phyloP scores from a whole-genome alignment of 1,140 invertebrate species.

The Ceratitis capitata region DNA sequence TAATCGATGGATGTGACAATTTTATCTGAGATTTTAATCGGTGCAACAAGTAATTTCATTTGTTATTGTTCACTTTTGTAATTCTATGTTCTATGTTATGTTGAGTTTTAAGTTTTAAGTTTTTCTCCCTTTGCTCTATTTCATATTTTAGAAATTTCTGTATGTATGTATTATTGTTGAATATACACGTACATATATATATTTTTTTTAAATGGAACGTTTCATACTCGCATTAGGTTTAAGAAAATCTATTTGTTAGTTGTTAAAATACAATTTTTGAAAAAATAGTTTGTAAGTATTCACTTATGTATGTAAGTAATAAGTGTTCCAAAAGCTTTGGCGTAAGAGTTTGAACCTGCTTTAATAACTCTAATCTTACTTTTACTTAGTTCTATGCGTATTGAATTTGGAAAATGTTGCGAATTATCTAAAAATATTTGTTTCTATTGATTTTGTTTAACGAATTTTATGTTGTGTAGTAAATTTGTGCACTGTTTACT shows the following conservation, averaged over 20 bases:
- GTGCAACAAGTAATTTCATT: neutral
- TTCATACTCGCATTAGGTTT: neutral
- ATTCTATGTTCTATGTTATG: too few species aligned
- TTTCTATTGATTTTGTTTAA: too few species aligned
- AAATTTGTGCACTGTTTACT: too few species aligned
- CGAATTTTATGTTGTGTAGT: too few species aligned
- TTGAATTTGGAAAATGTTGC: too few species aligned
- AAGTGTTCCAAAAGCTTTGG: too few species aligned
- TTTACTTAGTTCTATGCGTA: too few species aligned
- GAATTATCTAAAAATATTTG: too few species aligned
- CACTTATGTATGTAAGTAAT: too few species aligned
- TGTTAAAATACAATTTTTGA: neutral
- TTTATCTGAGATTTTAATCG: neutral
- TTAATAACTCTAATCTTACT: too few species aligned
- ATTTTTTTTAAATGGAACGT: neutral
- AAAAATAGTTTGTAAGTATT: neutral
- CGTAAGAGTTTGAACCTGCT: too few species aligned
- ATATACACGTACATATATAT: neutral
- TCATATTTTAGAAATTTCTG: neutral
- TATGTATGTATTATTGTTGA: neutral
- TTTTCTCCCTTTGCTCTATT: neutral
- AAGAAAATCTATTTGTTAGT: neutral
- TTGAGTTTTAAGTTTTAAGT: constrained; percentile 16
- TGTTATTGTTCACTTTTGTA: neutral
- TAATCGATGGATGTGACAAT: neutral